Base-by-base conservation (phyloP, 2,113 vertebrate genomes). In the Opisthocomus hoazin region DNA sequence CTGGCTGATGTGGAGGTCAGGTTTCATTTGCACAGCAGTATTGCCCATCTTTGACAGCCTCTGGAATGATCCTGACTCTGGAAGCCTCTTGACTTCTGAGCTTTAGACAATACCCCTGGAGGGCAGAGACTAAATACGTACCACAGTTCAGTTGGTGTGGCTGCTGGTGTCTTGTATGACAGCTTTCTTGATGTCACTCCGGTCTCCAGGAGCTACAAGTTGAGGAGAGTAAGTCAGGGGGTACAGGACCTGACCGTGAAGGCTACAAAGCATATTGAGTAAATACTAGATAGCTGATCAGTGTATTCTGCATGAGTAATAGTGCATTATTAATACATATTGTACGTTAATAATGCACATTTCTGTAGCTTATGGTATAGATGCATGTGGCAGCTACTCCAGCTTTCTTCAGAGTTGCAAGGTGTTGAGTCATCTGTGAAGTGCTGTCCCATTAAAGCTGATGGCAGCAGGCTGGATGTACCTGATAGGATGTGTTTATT, bases 311-410 rank as follows among this genome's bases (percentile, higher is more conserved):
- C 15, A 5, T 11, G 29, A 64, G 45, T 29, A 26, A 39, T 10
- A 61, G 23, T 26, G 13, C 23, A 19, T 56, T 58, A 50, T 7
- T 70, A 70, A 71, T 37, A 29, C 3, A 18, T n/a, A 15, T 10
- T 46, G 12, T 27, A 29, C 0, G 0, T 48, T 46, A 64, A n/a
- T 17, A 82, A 34, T 4, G n/a, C 6, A 3, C 11, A 5, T 56
- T 34, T 78, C 32, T 70, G 36, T 45, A 29, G 76, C 24, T 81
- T 46, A 32, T 11, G 12, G 8, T 21, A 14, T 6, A 22, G 43
- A 14, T 32, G 26, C 30, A 45, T 16, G 17, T n/a, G 66, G 57
- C 61, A 83, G 57, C 36, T 36, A 22, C 61, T 8, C 11, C 11
- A 73, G 63, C 43, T 64, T 70, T 21, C 37, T 69, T 66, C 54